Percentiles rank a stretch among this genome's conserved stretches.
Conservation (phyloP, 2,888 invertebrate species). For the Erebia ligea region DNA sequence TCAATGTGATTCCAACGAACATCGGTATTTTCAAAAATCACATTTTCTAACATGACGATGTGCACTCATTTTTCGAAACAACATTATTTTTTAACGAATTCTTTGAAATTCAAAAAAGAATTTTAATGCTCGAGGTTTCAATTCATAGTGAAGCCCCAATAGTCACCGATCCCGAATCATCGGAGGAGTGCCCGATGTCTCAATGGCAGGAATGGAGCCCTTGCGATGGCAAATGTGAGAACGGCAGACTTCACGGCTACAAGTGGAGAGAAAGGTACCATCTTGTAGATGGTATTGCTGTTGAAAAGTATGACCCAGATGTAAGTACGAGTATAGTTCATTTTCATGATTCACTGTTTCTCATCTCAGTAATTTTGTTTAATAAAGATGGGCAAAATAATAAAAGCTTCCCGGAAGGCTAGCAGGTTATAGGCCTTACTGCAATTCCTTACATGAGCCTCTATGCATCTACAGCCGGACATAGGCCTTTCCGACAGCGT, state of each 20-base stretch:
- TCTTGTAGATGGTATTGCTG: conserved; percentile 66
- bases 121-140: neutral
- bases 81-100: neutral
- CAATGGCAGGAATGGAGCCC: conserved; percentile 69
- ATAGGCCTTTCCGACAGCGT: too few relatives aligned
- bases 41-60: too few relatives aligned
- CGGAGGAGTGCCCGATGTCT: conserved; percentile 65
- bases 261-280: conserved; percentile 69
- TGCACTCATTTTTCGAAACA: too few relatives aligned
- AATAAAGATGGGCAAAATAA: too few relatives aligned
- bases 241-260: conserved; percentile 58
- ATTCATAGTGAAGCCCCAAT: conserved; percentile 55
- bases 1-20: too few relatives aligned
- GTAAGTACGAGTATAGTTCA: conserved; percentile 54
- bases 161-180: conserved; percentile 57
- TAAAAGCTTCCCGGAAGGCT: too few relatives aligned
- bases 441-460: too few relatives aligned
- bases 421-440: too few relatives aligned
- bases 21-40: neutral
- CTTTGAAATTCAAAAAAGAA: neutral
- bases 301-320: conserved; percentile 70
- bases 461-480: too few relatives aligned
- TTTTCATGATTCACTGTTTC: neutral
- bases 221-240: conserved; percentile 67
- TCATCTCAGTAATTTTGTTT: too few relatives aligned